These are phyloP conservation scores for Discoglossus pictus DNA, from an alignment of 2,797 vertebrate species.

Conservation along the genomic window DNA sequence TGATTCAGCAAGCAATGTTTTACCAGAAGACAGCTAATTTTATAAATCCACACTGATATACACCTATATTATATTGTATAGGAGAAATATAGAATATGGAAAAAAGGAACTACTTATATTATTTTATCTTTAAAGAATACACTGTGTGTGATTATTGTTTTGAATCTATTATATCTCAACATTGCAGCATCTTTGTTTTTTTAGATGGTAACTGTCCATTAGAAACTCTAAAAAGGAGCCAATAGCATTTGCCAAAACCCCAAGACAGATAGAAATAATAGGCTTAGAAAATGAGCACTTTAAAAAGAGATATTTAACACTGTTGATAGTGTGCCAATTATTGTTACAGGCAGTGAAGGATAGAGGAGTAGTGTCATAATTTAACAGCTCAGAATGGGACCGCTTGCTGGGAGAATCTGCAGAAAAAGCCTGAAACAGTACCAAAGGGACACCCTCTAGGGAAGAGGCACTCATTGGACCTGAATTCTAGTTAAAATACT, in stretches of 20 bases:
- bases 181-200: conserved; percentile 51
- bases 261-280: conserved; percentile 60
- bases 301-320: conserved; percentile 69
- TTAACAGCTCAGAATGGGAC: conserved; percentile 79
- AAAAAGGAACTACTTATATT: too few species aligned
- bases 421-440: conserved; percentile 77
- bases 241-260: conserved; percentile 40
- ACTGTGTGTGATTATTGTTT: too few species aligned
- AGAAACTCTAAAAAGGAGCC: conserved; percentile 55
- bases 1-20: too few species aligned
- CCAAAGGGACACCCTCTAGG: conserved; percentile 78
- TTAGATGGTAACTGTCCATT: conserved; percentile 58
- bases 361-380: conserved; percentile 77
- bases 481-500: conserved; percentile 72
- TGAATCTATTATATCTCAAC: too few species aligned
- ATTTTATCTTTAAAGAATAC: too few species aligned
- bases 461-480: conserved; percentile 79
- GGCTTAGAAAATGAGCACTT: conserved; percentile 63
- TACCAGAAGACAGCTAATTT: too few species aligned
- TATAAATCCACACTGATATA: too few species aligned
- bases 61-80: too few species aligned
- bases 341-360: conserved; percentile 67
- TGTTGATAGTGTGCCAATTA: conserved; percentile 69
- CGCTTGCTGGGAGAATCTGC: conserved; percentile 76
- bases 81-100: too few species aligned